Conservation (phyloP, 2,888 invertebrate genomes). For the Pyrgus malvae region DNA sequence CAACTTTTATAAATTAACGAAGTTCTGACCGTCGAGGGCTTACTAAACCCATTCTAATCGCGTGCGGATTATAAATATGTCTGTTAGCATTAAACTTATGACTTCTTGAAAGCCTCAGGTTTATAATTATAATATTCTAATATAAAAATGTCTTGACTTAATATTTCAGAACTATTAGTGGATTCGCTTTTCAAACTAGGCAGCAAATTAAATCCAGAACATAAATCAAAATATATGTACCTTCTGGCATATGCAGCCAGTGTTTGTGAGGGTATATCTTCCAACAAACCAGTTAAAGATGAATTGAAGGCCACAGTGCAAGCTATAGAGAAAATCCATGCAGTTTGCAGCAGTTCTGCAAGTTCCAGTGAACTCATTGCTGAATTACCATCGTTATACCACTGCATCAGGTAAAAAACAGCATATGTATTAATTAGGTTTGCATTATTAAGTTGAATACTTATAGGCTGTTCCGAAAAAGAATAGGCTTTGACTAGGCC, state of each 20-base stretch:
- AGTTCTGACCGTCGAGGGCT: no score
- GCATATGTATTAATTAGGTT: not conserved
- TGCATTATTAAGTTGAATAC: not conserved
- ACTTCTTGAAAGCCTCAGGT: no score
- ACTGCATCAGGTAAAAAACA: slow-evolving; percentile 87
- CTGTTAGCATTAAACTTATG: no score
- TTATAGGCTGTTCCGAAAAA: no score
- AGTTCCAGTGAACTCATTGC: slow-evolving; percentile 96
- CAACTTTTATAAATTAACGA: no score
- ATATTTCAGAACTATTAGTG: slow-evolving; percentile 88
- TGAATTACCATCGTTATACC: slow-evolving; percentile 94
- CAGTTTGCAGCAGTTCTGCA: slow-evolving; percentile 93
- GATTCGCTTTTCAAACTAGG: slow-evolving; percentile 96
- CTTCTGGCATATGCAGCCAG: slow-evolving; percentile 97
- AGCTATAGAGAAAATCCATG: slow-evolving; percentile 95
- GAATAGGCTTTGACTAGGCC: no score
- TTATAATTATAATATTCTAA: no score
- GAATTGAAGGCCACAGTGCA: slow-evolving; percentile 95
- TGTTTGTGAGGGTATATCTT: slow-evolving; percentile 88
- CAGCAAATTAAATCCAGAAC: slow-evolving; percentile 97
- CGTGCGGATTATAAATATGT: no score
- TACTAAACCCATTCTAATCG: no score
- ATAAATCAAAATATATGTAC: slow-evolving; percentile 97
- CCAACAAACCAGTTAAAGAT: slow-evolving; percentile 91
- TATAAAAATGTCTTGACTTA: not conserved